Conservation (phyloP, 2,888 invertebrate species). For the Drosophila eohydei region DNA sequence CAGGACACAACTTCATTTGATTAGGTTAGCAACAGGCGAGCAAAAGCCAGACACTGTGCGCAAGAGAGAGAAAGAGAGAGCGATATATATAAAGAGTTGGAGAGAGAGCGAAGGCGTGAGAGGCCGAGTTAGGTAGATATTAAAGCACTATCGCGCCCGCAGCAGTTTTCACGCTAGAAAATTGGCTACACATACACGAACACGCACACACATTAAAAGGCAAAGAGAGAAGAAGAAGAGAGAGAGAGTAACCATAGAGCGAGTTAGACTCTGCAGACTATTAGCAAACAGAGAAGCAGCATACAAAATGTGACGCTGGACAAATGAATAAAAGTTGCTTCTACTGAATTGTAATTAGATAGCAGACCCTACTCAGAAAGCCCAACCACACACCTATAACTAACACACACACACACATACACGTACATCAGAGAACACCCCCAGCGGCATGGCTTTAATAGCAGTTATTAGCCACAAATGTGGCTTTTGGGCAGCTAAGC, state of each 20-base stretch:
- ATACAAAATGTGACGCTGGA: conserved; percentile 28
- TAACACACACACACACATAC: not conserved
- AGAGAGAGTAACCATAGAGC: conserved; percentile 1
- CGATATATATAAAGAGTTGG: not conserved
- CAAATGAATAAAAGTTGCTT: conserved; percentile 41
- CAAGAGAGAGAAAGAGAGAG: not conserved
- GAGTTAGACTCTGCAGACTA: conserved; percentile 12
- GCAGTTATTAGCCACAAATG: conserved; percentile 42
- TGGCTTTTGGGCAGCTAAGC: conserved; percentile 42
- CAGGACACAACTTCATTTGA: conserved; percentile 65
- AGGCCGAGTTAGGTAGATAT: not conserved
- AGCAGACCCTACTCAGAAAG: conserved; percentile 7
- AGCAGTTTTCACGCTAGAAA: conserved; percentile 65
- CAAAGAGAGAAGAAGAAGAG: not conserved
- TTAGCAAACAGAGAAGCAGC: conserved; percentile 29
- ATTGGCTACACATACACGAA: conserved; percentile 17
- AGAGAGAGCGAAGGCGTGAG: too few species aligned
- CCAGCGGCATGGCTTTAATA: conserved; percentile 31
- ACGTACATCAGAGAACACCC: not conserved
- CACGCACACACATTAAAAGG: not conserved
- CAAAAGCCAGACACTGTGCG: conserved; percentile 3
- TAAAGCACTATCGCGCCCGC: conserved; percentile 27
- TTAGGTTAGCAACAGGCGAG: conserved; percentile 34
- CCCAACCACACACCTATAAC: not conserved
- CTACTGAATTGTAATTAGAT: conserved; percentile 30